phyloP scores from a whole-genome alignment of 2,797 vertebrate genomes.

The Spea hammondii region DNA sequence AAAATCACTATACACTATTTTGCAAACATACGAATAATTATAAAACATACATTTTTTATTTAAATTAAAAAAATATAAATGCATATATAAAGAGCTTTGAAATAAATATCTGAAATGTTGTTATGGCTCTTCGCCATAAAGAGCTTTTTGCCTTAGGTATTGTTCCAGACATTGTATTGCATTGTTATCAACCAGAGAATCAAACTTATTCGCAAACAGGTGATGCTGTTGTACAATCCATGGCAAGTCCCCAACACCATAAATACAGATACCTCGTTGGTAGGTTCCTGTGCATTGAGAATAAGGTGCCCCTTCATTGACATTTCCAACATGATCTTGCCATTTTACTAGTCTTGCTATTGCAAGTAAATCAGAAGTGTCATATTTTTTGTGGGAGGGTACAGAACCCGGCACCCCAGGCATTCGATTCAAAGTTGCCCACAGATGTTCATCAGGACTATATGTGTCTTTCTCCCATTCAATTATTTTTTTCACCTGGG shows the following conservation, averaged over 20 bases:
- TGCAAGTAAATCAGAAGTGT: slow-evolving; percentile 78
- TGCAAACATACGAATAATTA: no score
- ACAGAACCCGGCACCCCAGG: slow-evolving; percentile 73
- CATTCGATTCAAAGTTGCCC: slow-evolving; percentile 85
- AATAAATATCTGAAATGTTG: neutral
- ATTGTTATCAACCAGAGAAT: slow-evolving; percentile 75
- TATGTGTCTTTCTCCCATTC: slow-evolving; percentile 88
- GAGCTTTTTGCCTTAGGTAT: slow-evolving; percentile 72
- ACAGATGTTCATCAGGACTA: slow-evolving; percentile 87
- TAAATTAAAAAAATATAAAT: no score
- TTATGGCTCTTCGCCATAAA: slow-evolving; percentile 48
- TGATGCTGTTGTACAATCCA: slow-evolving; percentile 83
- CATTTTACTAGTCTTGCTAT: slow-evolving; percentile 84
- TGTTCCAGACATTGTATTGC: slow-evolving; percentile 84
- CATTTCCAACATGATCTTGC: slow-evolving; percentile 70
- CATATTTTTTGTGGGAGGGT: slow-evolving; percentile 71
- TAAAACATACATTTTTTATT: no score
- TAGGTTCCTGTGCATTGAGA: slow-evolving; percentile 72
- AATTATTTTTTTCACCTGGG: slow-evolving; percentile 63
- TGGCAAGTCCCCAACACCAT: slow-evolving; percentile 79
- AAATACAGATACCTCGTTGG: slow-evolving; percentile 76
- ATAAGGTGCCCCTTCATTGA: slow-evolving; percentile 77
- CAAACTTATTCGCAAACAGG: slow-evolving; percentile 90
- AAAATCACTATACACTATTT: no score
- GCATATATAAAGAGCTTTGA: neutral